These are phyloP conservation scores for Microplitis deprimator DNA, from an alignment of 2,888 invertebrate genomes.

Conservation along the genomic window DNA sequence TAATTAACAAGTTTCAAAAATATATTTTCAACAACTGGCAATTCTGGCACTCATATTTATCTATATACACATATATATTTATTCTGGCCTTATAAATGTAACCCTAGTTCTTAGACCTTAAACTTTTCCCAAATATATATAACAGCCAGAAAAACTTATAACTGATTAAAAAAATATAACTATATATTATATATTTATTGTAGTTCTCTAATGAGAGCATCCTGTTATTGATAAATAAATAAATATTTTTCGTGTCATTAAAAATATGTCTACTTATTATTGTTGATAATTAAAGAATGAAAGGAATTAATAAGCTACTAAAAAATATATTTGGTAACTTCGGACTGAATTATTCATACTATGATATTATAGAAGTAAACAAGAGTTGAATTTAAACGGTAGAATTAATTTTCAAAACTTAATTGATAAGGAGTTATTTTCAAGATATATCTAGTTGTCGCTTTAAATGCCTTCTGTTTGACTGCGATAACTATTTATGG, in stretches of 20 bases:
- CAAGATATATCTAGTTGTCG: no score
- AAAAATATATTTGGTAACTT: no score
- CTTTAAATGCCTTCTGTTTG: no score
- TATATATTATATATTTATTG: constrained; percentile 4
- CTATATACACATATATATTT: background rate
- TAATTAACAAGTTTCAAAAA: background rate
- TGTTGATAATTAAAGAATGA: no score
- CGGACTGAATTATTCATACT: no score
- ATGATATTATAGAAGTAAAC: no score
- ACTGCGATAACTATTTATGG: no score
- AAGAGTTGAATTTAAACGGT: no score
- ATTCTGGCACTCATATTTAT: background rate
- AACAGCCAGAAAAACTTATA: background rate
- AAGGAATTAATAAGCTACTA: no score
- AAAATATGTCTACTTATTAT: background rate
- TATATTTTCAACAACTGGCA: background rate
- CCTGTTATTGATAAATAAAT: constrained; percentile 13
- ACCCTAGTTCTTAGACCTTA: background rate
- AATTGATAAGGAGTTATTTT: no score
- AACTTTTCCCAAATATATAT: background rate
- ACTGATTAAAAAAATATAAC: background rate
- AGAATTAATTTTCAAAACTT: no score
- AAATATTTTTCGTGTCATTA: constrained; percentile 24
- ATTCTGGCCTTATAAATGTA: background rate
- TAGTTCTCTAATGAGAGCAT: background rate